phyloP scores from a whole-genome alignment of 2,113 vertebrate species.

The Balaenoptera acutorostrata region DNA sequence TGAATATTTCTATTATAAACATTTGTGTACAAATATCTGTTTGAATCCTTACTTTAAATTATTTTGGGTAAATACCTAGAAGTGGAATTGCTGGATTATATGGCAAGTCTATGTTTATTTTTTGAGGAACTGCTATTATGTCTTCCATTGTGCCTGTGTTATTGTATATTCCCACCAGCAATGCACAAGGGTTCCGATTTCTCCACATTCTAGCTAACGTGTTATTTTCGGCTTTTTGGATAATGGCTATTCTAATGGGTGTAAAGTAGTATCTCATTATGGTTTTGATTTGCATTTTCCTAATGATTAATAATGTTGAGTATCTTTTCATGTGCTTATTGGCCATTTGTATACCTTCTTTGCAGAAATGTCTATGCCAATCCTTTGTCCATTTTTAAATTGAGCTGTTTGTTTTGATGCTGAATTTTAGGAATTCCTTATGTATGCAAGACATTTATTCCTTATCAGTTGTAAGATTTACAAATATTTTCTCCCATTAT shows the following conservation, averaged over 20 bases:
- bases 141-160: not conserved
- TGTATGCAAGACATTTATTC: not conserved
- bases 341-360: not conserved
- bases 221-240: not conserved
- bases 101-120: not conserved
- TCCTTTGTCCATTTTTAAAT: not conserved
- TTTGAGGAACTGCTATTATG: not conserved
- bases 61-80: not conserved
- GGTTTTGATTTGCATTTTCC: not conserved
- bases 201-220: not conserved
- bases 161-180: not conserved
- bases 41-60: not conserved
- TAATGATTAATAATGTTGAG: not conserved
- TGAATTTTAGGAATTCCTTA: not conserved
- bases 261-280: not conserved
- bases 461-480: not conserved
- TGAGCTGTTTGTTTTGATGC: not conserved
- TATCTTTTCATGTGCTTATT: not conserved
- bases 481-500: not conserved
- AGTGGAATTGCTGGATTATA: not conserved
- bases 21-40: not conserved
- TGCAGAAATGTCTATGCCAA: not conserved
- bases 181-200: not conserved
- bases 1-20: not conserved
- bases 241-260: not conserved